These are phyloP conservation scores for Hypomecis atomaria DNA, from an alignment of 2,888 invertebrate species.

Conservation along the genomic window DNA sequence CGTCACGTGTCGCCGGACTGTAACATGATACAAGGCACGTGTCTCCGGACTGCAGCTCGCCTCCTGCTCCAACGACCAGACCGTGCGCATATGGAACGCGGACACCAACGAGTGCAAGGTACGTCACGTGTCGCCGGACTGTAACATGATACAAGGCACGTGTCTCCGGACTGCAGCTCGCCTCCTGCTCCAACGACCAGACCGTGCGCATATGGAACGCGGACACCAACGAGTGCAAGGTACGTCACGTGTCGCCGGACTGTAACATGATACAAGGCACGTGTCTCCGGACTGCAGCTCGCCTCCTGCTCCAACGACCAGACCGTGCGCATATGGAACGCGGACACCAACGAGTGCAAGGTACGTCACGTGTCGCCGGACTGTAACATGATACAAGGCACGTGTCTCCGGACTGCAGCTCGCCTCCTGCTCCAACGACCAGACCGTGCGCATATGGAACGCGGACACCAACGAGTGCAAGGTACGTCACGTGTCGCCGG, in stretches of 20 bases:
- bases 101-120: slow-evolving; percentile 97
- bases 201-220: slow-evolving; percentile 98
- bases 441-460: slow-evolving; percentile 98
- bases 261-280: too few species aligned
- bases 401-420: slow-evolving; percentile 96
- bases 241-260: too few species aligned
- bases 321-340: slow-evolving; percentile 97
- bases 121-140: too few species aligned
- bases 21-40: too few species aligned
- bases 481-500: too few species aligned
- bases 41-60: slow-evolving; percentile 97
- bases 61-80: slow-evolving; percentile 99
- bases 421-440: slow-evolving; percentile 99
- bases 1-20: too few species aligned
- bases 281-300: slow-evolving; percentile 96
- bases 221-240: slow-evolving; percentile 97
- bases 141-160: too few species aligned
- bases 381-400: too few species aligned
- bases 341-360: slow-evolving; percentile 97
- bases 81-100: slow-evolving; percentile 97
- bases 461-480: slow-evolving; percentile 97
- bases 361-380: too few species aligned
- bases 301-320: slow-evolving; percentile 99
- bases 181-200: slow-evolving; percentile 99
- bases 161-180: slow-evolving; percentile 97